Evolutionary conservation across 2,888 invertebrate species (phyloP).

Genomic region (Lathronympha strigana): DNA sequence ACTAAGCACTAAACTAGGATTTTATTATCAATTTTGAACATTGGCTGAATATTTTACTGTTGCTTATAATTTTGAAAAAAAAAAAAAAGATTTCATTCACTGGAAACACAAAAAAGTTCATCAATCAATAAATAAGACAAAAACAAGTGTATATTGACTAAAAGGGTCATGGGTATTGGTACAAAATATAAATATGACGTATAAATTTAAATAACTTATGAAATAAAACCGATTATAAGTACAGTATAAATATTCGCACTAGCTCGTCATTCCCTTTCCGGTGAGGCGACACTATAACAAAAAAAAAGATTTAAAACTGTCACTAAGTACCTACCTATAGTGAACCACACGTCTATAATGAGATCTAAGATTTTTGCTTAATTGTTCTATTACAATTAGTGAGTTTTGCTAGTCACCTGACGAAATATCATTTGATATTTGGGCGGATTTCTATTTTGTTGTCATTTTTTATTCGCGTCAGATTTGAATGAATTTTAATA

Average conservation of each 20-base stretch:
- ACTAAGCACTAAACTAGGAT: conserved; percentile 28
- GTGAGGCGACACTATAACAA: neutral
- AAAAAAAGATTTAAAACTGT: neutral
- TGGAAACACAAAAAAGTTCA: conserved; percentile 8
- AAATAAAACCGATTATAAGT: conserved; percentile 27
- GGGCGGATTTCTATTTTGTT: too few relatives aligned
- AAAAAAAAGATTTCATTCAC: neutral
- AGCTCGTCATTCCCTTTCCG: neutral
- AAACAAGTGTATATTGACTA: neutral
- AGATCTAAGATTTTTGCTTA: too few relatives aligned
- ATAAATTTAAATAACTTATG: conserved; percentile 18
- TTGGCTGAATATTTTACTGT: conserved; percentile 26
- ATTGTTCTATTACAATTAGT: too few relatives aligned
- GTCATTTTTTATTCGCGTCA: too few relatives aligned
- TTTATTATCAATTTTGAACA: conserved; percentile 31
- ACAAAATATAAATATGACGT: neutral
- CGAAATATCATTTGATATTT: too few relatives aligned
- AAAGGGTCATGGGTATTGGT: neutral
- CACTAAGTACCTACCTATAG: too few relatives aligned
- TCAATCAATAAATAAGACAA: conserved; percentile 23
- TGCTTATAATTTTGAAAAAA: conserved; percentile 8
- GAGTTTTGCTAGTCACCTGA: too few relatives aligned
- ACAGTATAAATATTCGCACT: conserved; percentile 26
- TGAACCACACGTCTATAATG: too few relatives aligned
- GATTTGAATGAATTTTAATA: too few relatives aligned